These are phyloP conservation scores for Orientallactaga sibirica DNA, from an alignment of 2,797 vertebrate species.

Conservation along the genomic window DNA sequence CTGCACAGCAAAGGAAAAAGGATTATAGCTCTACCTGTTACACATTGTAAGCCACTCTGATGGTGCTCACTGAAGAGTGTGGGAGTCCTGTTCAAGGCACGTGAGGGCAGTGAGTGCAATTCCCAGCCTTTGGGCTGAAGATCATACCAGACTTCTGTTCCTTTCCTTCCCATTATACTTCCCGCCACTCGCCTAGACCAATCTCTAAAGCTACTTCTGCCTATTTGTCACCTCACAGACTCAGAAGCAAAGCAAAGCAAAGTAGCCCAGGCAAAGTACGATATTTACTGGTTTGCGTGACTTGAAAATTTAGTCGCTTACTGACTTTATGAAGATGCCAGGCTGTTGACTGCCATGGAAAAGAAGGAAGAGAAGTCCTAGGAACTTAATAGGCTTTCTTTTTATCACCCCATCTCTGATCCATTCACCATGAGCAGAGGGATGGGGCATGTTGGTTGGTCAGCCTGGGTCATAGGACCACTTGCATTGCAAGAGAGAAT, in stretches of 20 bases:
- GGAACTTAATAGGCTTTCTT: background rate
- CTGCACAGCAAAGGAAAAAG: conserved; percentile 27
- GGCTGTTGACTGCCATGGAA: background rate
- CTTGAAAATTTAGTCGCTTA: conserved; percentile 18
- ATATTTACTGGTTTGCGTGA: background rate
- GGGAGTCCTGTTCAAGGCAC: conserved; percentile 22
- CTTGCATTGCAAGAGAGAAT: background rate
- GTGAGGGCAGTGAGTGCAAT: background rate
- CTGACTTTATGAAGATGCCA: background rate
- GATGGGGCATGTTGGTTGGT: background rate
- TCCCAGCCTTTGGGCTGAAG: background rate
- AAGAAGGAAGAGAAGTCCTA: background rate
- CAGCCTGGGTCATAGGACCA: background rate
- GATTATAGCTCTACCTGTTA: background rate
- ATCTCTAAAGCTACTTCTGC: background rate
- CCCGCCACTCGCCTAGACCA: background rate
- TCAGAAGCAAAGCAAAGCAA: conserved; percentile 22
- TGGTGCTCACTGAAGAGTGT: background rate
- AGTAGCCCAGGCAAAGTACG: background rate
- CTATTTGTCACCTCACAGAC: background rate
- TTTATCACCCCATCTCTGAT: background rate
- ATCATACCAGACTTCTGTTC: background rate
- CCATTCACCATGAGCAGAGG: background rate
- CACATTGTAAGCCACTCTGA: conserved; percentile 1
- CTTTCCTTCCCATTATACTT: background rate